Evolutionary conservation across 1,140 invertebrate genomes (phyloP), one percentile per base, ranked within the genome.

Genomic region (Eriosoma lanigerum): DNA sequence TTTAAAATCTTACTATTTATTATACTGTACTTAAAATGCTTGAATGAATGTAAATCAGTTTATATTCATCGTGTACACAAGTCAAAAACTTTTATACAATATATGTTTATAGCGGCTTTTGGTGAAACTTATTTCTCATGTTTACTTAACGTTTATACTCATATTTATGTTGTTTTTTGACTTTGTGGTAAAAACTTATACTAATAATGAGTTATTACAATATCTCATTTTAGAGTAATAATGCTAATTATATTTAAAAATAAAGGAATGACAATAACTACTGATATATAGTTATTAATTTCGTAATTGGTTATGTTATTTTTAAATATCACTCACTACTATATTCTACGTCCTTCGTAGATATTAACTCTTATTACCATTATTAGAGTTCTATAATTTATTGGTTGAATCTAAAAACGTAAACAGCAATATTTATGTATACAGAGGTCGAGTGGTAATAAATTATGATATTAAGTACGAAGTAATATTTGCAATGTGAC

Each of bases 91-190:
- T 48, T 68, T 10, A 6, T 48, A 17, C 13, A 46, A 9, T 26
- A 15, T 24, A 66, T 38, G 29, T 64, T 66, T 10, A 21, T 64
- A 15, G 38, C n/a, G 44, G 6, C n/a, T 24, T 68, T 68, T 1
- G 15, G 46, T 46, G n/a, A 15, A 46, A 68, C 64, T 68, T 24
- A 68, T 32, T 24, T 68, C 5, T 48, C 21, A 48, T 68, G 66
- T 68, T 48, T 68, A 68, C 2, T 48, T 68, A 26, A 68, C 66
- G 44, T 68, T 68, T 68, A 48, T 48, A 24, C 48, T 68, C 48
- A 48, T 48, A 24, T 48, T 48, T 68, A 68, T 68, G 24, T 48
- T 68, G 21, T 46, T 48, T 9, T 68, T 48, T 1, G 13, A 46
- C 38, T 46, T 68, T 6, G 38, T 17, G 64, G 64, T 46, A 68